Evolutionary conservation across 2,113 vertebrate species (phyloP).

Genomic region (Pagrus major): DNA sequence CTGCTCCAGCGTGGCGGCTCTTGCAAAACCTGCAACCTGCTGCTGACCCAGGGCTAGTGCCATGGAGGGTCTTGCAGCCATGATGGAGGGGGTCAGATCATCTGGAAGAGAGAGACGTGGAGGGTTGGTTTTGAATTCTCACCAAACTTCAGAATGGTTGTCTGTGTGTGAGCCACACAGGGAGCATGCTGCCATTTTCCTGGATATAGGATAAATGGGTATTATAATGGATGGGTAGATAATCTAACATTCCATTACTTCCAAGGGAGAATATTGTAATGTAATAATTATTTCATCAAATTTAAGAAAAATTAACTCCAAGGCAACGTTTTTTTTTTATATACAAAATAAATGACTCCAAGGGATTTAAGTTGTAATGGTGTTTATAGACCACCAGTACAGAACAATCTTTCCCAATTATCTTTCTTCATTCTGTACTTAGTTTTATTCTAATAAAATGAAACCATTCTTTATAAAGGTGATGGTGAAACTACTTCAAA

Average conservation of each 20-base stretch:
- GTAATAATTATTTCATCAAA: neutral
- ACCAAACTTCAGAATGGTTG: neutral
- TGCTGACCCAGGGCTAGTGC: constrained; percentile 87
- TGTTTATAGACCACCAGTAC: neutral
- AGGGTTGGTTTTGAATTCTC: neutral
- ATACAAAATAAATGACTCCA: neutral
- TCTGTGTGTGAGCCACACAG: neutral
- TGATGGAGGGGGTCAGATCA: constrained; percentile 79
- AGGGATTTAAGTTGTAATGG: neutral
- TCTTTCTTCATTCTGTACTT: too few relatives aligned
- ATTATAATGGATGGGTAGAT: neutral
- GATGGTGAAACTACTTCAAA: too few relatives aligned
- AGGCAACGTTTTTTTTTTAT: neutral
- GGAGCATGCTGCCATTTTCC: too few relatives aligned
- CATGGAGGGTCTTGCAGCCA: constrained; percentile 88
- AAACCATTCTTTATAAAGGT: neutral
- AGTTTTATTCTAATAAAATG: neutral
- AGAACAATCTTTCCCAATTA: neutral
- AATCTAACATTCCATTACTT: neutral
- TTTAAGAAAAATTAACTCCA: neutral
- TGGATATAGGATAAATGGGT: neutral
- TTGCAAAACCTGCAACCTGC: constrained; percentile 84
- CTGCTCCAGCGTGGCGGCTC: constrained; percentile 91
- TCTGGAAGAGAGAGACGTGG: constrained; percentile 62
- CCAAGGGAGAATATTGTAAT: too few relatives aligned